Conservation (phyloP, 1,140 invertebrate genomes). For the Aporrectodea caliginosa region DNA sequence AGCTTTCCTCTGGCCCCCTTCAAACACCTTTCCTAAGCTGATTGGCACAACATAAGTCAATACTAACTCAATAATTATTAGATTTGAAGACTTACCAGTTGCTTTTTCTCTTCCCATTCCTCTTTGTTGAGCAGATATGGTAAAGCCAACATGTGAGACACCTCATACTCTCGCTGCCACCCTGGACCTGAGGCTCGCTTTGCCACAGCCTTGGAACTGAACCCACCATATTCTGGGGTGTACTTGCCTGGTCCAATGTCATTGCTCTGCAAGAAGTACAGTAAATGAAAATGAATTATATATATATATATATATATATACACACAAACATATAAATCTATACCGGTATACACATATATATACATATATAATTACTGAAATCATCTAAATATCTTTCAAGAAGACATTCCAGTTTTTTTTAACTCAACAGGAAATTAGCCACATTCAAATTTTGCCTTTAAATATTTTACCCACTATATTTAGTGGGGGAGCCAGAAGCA, state of each 20-base stretch:
- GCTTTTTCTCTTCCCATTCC: slow-evolving; percentile 48
- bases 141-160: slow-evolving; percentile 45
- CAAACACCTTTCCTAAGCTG: too few relatives aligned
- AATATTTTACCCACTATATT: slow-evolving; percentile 12
- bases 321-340: too few relatives aligned
- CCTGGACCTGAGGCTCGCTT: slow-evolving; percentile 43
- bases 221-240: slow-evolving; percentile 40
- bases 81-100: slow-evolving; percentile 45
- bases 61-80: too few relatives aligned
- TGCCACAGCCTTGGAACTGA: slow-evolving; percentile 41
- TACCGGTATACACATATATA: too few relatives aligned
- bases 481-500: too few relatives aligned
- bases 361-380: too few relatives aligned
- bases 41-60: too few relatives aligned
- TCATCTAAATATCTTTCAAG: too few relatives aligned
- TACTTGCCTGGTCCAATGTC: slow-evolving; percentile 45
- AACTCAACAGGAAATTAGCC: background rate
- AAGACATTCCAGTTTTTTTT: background rate
- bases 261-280: background rate
- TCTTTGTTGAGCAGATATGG: slow-evolving; percentile 52
- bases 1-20: too few relatives aligned
- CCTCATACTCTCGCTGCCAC: slow-evolving; percentile 48
- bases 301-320: too few relatives aligned
- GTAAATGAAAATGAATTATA: slow-evolving; percentile 11
- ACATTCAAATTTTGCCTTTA: too few relatives aligned